These are phyloP conservation scores for Tyrannus savana DNA, from an alignment of 2,113 vertebrate genomes.

Conservation along the genomic window DNA sequence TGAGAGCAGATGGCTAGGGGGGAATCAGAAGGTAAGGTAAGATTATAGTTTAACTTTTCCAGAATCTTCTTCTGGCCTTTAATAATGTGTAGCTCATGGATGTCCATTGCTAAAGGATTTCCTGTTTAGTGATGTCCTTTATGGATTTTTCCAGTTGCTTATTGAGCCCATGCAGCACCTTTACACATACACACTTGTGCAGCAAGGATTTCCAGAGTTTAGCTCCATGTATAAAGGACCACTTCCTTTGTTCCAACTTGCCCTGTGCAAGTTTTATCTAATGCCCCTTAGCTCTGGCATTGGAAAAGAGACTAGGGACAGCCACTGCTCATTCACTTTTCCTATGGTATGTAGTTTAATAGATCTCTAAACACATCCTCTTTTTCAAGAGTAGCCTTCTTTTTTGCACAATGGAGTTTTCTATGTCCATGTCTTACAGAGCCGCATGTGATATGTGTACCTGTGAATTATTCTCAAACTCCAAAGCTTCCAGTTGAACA, in stretches of 20 bases:
- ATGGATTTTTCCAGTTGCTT: background rate
- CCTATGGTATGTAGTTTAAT: background rate
- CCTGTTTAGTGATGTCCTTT: background rate
- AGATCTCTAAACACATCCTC: background rate
- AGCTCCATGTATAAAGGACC: background rate
- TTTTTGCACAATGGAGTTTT: background rate
- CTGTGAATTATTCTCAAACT: background rate
- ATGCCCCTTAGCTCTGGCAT: background rate
- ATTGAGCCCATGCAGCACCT: background rate
- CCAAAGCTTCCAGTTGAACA: background rate
- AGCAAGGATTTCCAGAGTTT: background rate
- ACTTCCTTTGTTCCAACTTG: background rate
- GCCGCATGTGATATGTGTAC: background rate
- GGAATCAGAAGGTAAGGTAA: background rate
- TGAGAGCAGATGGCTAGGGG: background rate
- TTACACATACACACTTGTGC: background rate
- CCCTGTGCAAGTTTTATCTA: background rate
- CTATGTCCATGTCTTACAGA: background rate
- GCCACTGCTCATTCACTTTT: background rate
- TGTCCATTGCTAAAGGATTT: background rate
- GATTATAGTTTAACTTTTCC: background rate
- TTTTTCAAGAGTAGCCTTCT: background rate
- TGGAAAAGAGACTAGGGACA: background rate
- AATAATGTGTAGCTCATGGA: background rate
- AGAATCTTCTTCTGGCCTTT: background rate